Base-by-base conservation (phyloP, 1,140 invertebrate genomes). In the Brachionus plicatilis region DNA sequence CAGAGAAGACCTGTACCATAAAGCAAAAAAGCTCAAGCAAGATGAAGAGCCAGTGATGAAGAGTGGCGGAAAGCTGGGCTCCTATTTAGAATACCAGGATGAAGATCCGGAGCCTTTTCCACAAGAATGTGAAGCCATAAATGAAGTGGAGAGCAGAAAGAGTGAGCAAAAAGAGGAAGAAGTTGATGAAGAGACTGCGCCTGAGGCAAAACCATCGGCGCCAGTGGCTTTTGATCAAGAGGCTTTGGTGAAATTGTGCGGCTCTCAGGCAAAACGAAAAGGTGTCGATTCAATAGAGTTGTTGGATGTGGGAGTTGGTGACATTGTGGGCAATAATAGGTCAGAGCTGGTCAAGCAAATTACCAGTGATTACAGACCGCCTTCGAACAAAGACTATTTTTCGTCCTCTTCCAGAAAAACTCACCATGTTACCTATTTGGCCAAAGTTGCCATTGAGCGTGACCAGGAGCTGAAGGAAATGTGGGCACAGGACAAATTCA, bases 361-460 rank as follows among this genome's bases (percentile, higher is more conserved):
- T 8, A 82, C 79, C 6, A 45, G 37, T 14, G 79, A 82, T 2
- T 82, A 82, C 33, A 43, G 29, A 8, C 79, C 79, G 14, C 79
- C 79, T 6, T 82, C 79, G 4, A 82, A 82, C 20, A 82, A 82
- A 65, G 79, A 82, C 50, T 82, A 82, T 17, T 82, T 82, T 82
- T n/a, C 20, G 2, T 60, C 53, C 5, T 82, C 79, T 2, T 82
- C 79, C 5, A 17, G 53, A 20, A 43, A 47, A 20, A 82, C 53
- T 3, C 79, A 82, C 41, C 79, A 82, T n/a, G 43, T 82, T 3
- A 82, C 79, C 17, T 82, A 82, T 47, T 82, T 82, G 43, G 79
- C 79, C 5, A 65, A 82, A 65, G 79, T 82, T 14, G 79, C 79
- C 24, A 27, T 65, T 11, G 79, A 82, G 14, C 50, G 79, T 8